Evolutionary conservation across 1,140 invertebrate species (phyloP).

Genomic region (Sogatella furcifera): DNA sequence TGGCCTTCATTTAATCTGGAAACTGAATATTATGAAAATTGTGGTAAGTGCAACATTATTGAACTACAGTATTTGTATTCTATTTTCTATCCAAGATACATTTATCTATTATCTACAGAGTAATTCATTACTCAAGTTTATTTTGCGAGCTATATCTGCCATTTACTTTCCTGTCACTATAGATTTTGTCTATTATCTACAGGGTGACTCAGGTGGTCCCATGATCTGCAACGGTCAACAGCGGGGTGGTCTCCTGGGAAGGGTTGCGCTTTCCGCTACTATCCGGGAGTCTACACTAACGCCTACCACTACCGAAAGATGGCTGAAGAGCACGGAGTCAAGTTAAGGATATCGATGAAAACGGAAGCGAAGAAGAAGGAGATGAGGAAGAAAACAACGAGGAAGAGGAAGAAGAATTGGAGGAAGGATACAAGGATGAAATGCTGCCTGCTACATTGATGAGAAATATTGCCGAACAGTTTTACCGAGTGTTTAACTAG

Average conservation of each 20-base stretch:
- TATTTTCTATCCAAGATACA: too few species aligned
- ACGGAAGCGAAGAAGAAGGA: not conserved
- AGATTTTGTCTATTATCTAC: not conserved
- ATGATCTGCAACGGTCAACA: slow-evolving; percentile 21
- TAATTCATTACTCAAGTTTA: too few species aligned
- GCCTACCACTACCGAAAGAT: slow-evolving; percentile 24
- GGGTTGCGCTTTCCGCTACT: slow-evolving; percentile 38
- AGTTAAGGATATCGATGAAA: not conserved
- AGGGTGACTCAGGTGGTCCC: slow-evolving; percentile 31
- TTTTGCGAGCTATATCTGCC: too few species aligned
- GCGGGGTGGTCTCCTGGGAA: slow-evolving; percentile 39
- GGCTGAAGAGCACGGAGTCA: slow-evolving; percentile 5
- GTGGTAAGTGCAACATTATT: too few species aligned
- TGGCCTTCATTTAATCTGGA: too few species aligned
- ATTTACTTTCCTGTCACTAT: too few species aligned
- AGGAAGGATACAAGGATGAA: not conserved
- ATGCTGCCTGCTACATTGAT: not conserved
- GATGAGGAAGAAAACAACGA: not conserved
- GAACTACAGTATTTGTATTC: too few species aligned
- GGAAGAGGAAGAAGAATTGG: not conserved
- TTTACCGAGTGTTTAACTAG: too few species aligned
- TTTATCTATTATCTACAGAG: too few species aligned
- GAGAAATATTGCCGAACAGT: not conserved
- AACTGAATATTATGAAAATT: too few species aligned
- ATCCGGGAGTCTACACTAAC: slow-evolving; percentile 49